Evolutionary conservation across 2,797 vertebrate species (phyloP).

Genomic region (Melanotaenia trifasciata): DNA sequence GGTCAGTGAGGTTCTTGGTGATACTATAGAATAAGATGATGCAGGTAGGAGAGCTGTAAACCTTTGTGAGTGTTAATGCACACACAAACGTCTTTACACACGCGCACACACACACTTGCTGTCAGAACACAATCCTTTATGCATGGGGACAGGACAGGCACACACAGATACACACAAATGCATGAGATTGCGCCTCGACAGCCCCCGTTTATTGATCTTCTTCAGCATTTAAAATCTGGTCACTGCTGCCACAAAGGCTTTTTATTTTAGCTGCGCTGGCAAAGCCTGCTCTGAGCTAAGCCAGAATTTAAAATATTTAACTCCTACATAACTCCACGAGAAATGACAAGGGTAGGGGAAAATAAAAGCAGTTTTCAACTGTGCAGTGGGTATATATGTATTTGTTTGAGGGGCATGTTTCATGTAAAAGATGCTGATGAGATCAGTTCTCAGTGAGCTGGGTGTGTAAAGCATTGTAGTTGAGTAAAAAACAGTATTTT

Average conservation of each 20-base stretch:
- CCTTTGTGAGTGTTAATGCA: conserved; percentile 55
- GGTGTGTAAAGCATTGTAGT: conserved; percentile 26
- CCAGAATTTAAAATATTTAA: conserved; percentile 90
- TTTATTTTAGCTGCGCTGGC: conserved; percentile 93
- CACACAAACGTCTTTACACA: conserved; percentile 47
- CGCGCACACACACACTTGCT: conserved; percentile 49
- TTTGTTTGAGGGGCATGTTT: conserved; percentile 56
- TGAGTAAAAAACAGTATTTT: conserved; percentile 42
- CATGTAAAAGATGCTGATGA: conserved; percentile 54
- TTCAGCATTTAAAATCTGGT: conserved; percentile 96
- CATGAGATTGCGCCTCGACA: conserved; percentile 83
- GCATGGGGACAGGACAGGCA: conserved; percentile 61
- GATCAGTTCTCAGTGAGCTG: conserved; percentile 34
- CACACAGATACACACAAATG: conserved; percentile 71
- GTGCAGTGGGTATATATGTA: conserved; percentile 36
- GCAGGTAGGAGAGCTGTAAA: conserved; percentile 75
- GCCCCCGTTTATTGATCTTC: conserved; percentile 90
- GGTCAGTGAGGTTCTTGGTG: conserved; percentile 90
- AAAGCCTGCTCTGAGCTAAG: conserved; percentile 79
- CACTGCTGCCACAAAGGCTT: conserved; percentile 89
- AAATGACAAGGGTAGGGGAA: conserved; percentile 79
- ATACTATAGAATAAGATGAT: conserved; percentile 88
- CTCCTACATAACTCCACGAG: conserved; percentile 85
- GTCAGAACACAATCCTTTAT: conserved; percentile 73
- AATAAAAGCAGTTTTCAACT: conserved; percentile 61